Base-by-base conservation (phyloP, 2,113 vertebrate species). In the Manacus vitellinus region DNA sequence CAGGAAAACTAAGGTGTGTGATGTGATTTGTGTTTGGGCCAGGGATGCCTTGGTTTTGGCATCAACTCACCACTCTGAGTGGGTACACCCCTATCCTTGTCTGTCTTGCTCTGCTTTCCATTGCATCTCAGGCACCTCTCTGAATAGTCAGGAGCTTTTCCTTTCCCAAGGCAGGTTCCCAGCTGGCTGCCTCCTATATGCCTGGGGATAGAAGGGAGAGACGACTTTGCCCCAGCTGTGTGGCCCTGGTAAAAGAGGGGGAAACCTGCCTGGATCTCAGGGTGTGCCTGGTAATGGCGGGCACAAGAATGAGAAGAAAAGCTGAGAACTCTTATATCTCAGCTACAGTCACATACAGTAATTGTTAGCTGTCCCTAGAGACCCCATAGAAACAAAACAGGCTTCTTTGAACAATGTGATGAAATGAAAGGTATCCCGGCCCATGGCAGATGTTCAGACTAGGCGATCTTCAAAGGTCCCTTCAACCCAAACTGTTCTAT, bases 41-140 rank as follows among this genome's bases (percentile, higher is more conserved):
- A 59, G 43, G 23, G 27, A 6, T 47, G 22, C 31, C 68, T 89
- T 80, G 8, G 10, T 62, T 65, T 71, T 90, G 85, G 11, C 22
- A 47, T 65, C 47, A 46, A 46, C 35, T 77, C 4, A 1, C 17
- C 21, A 5, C 21, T 72, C n/a, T 0, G 0, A 27, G 16, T 35
- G n/a, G 39, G 14, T 71, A 28, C 41, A 63, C 0, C 4, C 12
- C 3, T 4, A 9, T 51, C 24, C 14, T 30, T 67, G 9, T 31
- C 55, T 70, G 13, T 37, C 18, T 54, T 55, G 28, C 39, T 56
- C 20, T 73, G 70, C 52, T 56, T 76, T 67, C 71, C 0, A 0
- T 51, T 35, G 18, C 30, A 27, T 62, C 35, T 81, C 0, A 0
- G 9, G 12, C 33, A 65, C 8, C 23, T 25, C 62, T 77, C 33